These are phyloP conservation scores for Exocentrus adspersus DNA, from an alignment of 2,888 invertebrate genomes.

Conservation along the genomic window DNA sequence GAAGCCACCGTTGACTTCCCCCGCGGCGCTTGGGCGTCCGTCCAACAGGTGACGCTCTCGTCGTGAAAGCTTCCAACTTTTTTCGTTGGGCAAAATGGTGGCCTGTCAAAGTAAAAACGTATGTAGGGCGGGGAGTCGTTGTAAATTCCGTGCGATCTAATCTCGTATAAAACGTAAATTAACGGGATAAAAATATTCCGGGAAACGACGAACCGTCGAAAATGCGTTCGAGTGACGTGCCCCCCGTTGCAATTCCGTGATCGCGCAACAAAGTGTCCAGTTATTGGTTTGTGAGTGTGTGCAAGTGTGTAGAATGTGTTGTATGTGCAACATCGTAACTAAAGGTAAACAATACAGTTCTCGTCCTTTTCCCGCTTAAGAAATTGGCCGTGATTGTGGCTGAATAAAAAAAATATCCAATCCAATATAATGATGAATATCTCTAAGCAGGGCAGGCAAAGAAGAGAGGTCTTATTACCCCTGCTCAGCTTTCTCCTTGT, in stretches of 20 bases:
- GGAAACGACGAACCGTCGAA: conserved; percentile 12
- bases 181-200: conserved; percentile 25
- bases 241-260: neutral
- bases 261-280: conserved; percentile 32
- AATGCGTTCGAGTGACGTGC: conserved; percentile 20
- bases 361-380: conserved; percentile 51
- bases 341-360: conserved; percentile 62
- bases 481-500: conserved; percentile 33
- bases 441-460: too few relatives aligned
- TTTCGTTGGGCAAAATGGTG: conserved; percentile 58
- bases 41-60: conserved; percentile 34
- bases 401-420: conserved; percentile 3
- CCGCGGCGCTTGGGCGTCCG: too few relatives aligned
- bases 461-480: too few relatives aligned
- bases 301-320: conserved; percentile 51
- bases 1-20: too few relatives aligned
- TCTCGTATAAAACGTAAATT: conserved; percentile 39
- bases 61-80: conserved; percentile 36
- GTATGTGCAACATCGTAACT: conserved; percentile 52
- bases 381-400: conserved; percentile 18
- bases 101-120: conserved; percentile 61
- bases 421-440: too few relatives aligned
- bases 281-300: conserved; percentile 30
- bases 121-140: conserved; percentile 63
- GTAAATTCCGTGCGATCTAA: conserved; percentile 52